Evolutionary conservation across 1,140 invertebrate genomes (phyloP).

Genomic region (Cyclargus thomasi): DNA sequence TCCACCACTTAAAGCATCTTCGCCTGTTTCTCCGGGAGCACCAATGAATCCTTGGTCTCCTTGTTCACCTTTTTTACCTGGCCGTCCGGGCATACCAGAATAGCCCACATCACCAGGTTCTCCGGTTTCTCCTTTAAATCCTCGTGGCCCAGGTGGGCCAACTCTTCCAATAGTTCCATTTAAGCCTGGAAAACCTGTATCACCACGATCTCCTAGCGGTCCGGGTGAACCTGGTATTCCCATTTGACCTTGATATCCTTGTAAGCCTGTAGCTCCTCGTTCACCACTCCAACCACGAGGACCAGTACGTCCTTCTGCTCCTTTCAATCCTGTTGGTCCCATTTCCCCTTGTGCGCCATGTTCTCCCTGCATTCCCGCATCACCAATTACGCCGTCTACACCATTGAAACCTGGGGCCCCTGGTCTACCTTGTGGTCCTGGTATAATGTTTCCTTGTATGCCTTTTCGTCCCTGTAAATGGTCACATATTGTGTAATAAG

Average conservation of each 20-base stretch:
- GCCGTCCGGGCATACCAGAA: slow-evolving; percentile 67
- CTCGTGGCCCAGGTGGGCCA: slow-evolving; percentile 76
- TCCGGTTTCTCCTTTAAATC: slow-evolving; percentile 76
- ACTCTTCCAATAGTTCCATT: slow-evolving; percentile 67
- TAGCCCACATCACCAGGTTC: slow-evolving; percentile 36
- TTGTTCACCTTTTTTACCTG: slow-evolving; percentile 80
- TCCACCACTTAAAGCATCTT: slow-evolving; percentile 65
- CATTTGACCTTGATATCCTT: slow-evolving; percentile 69
- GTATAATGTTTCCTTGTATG: slow-evolving; percentile 44
- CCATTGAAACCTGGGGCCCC: slow-evolving; percentile 71
- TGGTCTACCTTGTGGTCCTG: slow-evolving; percentile 61
- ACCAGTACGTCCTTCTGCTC: slow-evolving; percentile 68
- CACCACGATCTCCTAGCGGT: slow-evolving; percentile 69
- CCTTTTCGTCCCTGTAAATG: slow-evolving; percentile 60
- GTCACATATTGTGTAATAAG: neutral
- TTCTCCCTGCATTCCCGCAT: slow-evolving; percentile 67
- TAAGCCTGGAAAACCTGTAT: slow-evolving; percentile 70
- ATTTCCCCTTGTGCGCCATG: slow-evolving; percentile 61
- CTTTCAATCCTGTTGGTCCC: slow-evolving; percentile 69
- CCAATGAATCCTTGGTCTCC: slow-evolving; percentile 70
- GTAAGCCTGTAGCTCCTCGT: slow-evolving; percentile 53
- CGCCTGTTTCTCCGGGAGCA: slow-evolving; percentile 66
- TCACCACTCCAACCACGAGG: slow-evolving; percentile 59
- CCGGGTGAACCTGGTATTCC: slow-evolving; percentile 77
- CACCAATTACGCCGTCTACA: slow-evolving; percentile 69